Evolutionary conservation across 2,888 invertebrate species (phyloP), one percentile per base, ranked within the genome.

Genomic region (Tenthredo amoena): DNA sequence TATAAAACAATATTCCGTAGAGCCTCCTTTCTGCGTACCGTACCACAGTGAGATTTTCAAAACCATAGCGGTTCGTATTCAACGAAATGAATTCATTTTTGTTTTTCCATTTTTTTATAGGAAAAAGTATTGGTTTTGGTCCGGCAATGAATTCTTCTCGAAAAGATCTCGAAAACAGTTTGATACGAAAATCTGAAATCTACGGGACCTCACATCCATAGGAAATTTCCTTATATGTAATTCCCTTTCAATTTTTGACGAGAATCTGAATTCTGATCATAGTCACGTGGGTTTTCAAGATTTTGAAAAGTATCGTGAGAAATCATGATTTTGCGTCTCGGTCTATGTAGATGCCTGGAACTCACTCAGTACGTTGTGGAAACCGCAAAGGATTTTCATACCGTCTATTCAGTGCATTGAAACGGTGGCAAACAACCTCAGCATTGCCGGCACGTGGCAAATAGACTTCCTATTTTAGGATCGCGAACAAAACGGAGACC

Each of bases 1-100:
- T 94, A 97, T 97, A 34, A 95, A 96, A 83, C 95, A 96, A 58
- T 95, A 96, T 72, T 97, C 97, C 0, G 95, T 96, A 0, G 95
- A 95, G 87, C 95, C 96, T 3, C 97, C 97, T 0, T 97, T 97
- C 93, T 96, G 96, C 89, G 97, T 97, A 58, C 97, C 97, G 0
- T 97, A 96, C 92, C 97, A 97, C 92, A 96, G 96, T 89, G 95
- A 95, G 89, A 96, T 97, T 84, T 97, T 96, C 89, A 95, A 96
- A 89, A 96, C 96, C 86, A 95, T 96, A 72, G 96, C 96, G 91
- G 97, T 96, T 93, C 95, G 95, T 94, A 86, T 43, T 7, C n/a
- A 50, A 50, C 12, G 2, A 65, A 15, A 31, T 65, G 12, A 77
- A 77, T 77, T 6, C 31, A 6, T 0, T n/a, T 34, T 12, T 34